These are phyloP conservation scores for Toxostoma redivivum DNA, from an alignment of 2,113 vertebrate genomes.

Conservation along the genomic window DNA sequence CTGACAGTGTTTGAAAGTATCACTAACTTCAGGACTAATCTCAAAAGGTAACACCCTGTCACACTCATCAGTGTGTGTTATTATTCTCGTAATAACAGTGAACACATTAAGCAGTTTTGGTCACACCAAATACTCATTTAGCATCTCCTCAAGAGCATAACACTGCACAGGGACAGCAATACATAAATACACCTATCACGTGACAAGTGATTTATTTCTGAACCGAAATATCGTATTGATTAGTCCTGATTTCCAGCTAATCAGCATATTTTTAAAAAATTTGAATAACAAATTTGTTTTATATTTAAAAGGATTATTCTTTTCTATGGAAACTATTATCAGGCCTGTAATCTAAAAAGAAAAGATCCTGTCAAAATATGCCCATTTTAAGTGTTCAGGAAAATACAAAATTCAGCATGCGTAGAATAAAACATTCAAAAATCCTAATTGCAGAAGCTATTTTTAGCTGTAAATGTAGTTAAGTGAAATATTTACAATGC, in stretches of 20 bases:
- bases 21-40: neutral
- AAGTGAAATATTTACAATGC: neutral
- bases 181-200: neutral
- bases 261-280: neutral
- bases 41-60: fast-evolving
- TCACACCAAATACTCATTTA: neutral
- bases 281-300: neutral
- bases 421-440: neutral
- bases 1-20: neutral
- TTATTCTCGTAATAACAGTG: neutral
- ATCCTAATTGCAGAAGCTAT: neutral
- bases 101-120: neutral
- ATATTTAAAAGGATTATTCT: neutral
- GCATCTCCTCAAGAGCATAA: neutral
- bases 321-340: neutral
- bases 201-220: neutral
- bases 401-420: neutral
- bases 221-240: neutral
- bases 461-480: neutral
- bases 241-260: neutral
- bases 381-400: neutral
- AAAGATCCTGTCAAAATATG: neutral
- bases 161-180: neutral
- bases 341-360: neutral
- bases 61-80: neutral